Base-by-base conservation (phyloP, 2,797 vertebrate species). In the Enteromius afrohamiltoni region DNA sequence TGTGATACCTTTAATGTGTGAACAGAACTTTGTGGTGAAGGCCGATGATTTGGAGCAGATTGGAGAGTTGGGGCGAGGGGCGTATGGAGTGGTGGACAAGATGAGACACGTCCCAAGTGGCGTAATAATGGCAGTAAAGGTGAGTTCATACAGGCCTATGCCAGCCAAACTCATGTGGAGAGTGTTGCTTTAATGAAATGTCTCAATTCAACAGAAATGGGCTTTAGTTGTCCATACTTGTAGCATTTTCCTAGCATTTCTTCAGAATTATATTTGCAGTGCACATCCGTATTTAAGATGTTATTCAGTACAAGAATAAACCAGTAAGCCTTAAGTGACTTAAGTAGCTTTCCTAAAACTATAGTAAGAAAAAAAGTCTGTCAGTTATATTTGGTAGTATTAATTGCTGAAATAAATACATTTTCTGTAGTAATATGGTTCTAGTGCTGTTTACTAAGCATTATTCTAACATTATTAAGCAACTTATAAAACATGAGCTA, bases 91-190 rank as follows among this genome's bases (percentile, higher is more conserved):
- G 83, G 97, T 99, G 93, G 97, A 98, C 92, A 97, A 97, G 95
- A 99, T 99, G 97, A 95, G 93, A 82, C 98, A 99, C 21, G 92
- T 97, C 86, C 97, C 97, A 79, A 98, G 97, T 0, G 97, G 91
- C 37, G 95, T 97, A 89, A 99, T 99, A 91, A 99, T 99, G 98
- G 98, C 98, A 9, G 97, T 99, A 86, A 99, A 99, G 97, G 98
- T 99, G 85, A 76, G 88, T 6, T 69, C 6, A 68, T 58, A 17
- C 6, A n/a, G 49, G 21, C 58, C n/a, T 34, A 8, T n/a, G 17
- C 6, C 19, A 31, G 10, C 29, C 49, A 3, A 11, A 51, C 45
- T 21, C 29, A 37, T 37, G 29, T 53, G 19, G 21, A 19, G 29
- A 74, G 31, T 53, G 34, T 55, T 74, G 11, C 31, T 73, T 17